Conservation (phyloP, 2,113 vertebrate species). For the Ictalurus furcatus region DNA sequence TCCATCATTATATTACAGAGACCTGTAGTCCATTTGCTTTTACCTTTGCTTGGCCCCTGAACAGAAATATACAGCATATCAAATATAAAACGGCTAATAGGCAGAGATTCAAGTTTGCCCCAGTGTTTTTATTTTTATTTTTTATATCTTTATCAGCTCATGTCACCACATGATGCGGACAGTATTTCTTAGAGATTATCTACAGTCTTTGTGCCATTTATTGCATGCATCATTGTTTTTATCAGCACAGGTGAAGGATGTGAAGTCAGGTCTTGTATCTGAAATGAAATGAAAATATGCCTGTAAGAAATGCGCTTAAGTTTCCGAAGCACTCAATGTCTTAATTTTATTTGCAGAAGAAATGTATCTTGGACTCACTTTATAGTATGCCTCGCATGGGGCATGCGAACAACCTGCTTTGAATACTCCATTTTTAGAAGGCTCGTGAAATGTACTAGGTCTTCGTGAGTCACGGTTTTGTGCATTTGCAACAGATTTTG, state of each 20-base stretch:
- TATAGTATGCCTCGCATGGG: neutral
- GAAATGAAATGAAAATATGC: neutral
- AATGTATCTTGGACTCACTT: neutral
- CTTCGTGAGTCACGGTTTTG: conserved; percentile 28
- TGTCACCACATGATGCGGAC: neutral
- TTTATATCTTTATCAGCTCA: conserved; percentile 10
- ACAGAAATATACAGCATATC: neutral
- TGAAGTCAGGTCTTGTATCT: neutral
- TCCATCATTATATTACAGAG: conserved; percentile 53
- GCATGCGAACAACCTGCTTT: conserved; percentile 3
- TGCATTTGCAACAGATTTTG: conserved; percentile 29
- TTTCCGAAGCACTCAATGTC: neutral
- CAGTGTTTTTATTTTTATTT: neutral
- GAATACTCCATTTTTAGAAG: conserved; percentile 13
- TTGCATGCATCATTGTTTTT: conserved; percentile 6
- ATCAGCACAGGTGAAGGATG: neutral
- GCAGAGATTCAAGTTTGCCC: neutral
- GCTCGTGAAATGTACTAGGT: neutral
- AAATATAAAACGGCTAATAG: neutral
- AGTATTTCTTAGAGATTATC: conserved; percentile 4
- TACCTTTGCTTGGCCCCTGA: neutral
- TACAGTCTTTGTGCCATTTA: conserved; percentile 16
- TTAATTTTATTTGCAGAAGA: neutral
- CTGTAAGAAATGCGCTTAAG: neutral
- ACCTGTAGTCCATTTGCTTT: neutral